A percentile compares a stretch with the other conserved stretches of the same genome.
These are phyloP conservation scores for Coelogynopora nodosa DNA, from an alignment of 2,888 invertebrate genomes.

Conservation along the genomic window DNA sequence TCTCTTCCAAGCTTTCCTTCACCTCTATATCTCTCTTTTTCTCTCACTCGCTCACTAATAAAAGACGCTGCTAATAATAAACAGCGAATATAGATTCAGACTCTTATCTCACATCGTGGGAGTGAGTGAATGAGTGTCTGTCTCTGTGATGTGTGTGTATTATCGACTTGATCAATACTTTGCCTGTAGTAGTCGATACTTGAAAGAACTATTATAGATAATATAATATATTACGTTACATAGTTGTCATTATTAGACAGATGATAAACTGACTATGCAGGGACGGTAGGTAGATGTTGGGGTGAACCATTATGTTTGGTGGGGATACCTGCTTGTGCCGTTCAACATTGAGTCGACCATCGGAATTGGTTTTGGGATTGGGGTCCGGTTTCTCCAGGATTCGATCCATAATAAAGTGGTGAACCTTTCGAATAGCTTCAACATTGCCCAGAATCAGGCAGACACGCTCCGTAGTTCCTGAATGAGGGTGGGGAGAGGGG, in stretches of 20 bases:
- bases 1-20: not conserved
- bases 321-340: constrained; percentile 60
- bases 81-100: not conserved
- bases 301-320: too few relatives aligned
- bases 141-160: too few relatives aligned
- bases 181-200: too few relatives aligned
- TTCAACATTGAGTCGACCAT: constrained; percentile 59
- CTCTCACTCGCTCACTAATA: not conserved
- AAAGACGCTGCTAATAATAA: not conserved
- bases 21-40: not conserved
- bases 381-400: constrained; percentile 62
- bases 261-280: too few relatives aligned
- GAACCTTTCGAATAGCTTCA: constrained; percentile 58
- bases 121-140: not conserved
- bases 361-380: constrained; percentile 54
- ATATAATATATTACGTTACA: too few relatives aligned
- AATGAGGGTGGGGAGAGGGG: too few relatives aligned
- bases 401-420: constrained; percentile 61
- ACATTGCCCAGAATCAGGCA: constrained; percentile 61
- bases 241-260: too few relatives aligned
- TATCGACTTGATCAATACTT: not conserved
- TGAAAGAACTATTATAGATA: too few relatives aligned
- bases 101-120: not conserved
- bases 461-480: constrained; percentile 61
- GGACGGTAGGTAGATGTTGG: too few relatives aligned